Conservation (phyloP, 1,140 invertebrate genomes). For the Drosophila ambigua region DNA sequence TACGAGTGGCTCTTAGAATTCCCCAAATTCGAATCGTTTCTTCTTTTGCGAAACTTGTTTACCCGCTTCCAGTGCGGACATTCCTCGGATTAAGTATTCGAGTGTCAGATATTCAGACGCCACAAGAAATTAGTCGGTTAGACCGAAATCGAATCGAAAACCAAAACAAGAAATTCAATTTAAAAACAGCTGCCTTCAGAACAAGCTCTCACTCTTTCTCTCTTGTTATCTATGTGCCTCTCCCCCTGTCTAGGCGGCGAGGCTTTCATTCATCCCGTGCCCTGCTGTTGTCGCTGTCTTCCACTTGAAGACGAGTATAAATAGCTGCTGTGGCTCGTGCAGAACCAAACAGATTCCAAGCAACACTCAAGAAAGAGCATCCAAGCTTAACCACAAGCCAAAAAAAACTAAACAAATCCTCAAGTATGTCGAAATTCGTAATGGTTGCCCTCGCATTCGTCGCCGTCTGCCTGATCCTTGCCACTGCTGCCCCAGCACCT, state of each 20-base stretch:
- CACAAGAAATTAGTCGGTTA: slow-evolving; percentile 32
- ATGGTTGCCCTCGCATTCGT: slow-evolving; percentile 42
- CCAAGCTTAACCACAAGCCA: too few species aligned
- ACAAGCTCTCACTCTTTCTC: slow-evolving; percentile 18
- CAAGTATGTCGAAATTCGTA: slow-evolving; percentile 61
- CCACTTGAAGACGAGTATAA: slow-evolving; percentile 44
- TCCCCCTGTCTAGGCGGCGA: slow-evolving; percentile 1
- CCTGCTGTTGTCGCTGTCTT: neutral
- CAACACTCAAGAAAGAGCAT: slow-evolving; percentile 31
- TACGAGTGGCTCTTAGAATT: slow-evolving; percentile 42
- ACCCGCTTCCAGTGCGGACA: slow-evolving; percentile 36
- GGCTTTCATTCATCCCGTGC: slow-evolving; percentile 45
- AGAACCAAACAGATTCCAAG: slow-evolving; percentile 57
- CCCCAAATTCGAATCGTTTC: slow-evolving; percentile 49
- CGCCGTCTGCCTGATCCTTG: slow-evolving; percentile 46
- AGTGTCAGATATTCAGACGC: slow-evolving; percentile 19
- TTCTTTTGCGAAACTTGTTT: slow-evolving; percentile 78
- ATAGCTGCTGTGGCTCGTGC: slow-evolving; percentile 48
- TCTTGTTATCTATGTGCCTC: slow-evolving; percentile 12
- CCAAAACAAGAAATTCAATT: slow-evolving; percentile 60
- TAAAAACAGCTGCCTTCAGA: slow-evolving; percentile 46
- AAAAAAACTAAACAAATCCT: slow-evolving; percentile 28
- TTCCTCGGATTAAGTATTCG: slow-evolving; percentile 55
- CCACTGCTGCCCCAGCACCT: slow-evolving; percentile 55
- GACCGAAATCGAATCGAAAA: slow-evolving; percentile 8